Evolutionary conservation across 2,888 invertebrate species (phyloP).

Genomic region (Osmoderma eremita): DNA sequence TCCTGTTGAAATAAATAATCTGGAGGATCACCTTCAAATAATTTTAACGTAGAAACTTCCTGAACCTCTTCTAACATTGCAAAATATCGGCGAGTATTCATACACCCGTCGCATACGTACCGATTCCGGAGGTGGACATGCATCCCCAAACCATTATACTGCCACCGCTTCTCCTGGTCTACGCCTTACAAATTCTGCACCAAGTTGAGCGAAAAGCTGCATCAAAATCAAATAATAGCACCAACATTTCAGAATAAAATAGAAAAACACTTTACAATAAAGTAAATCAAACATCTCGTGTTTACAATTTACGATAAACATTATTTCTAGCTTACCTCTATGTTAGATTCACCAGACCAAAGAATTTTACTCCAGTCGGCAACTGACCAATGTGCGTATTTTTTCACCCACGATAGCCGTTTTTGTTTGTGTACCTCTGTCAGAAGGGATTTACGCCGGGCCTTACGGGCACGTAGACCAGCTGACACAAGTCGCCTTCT

Average conservation of each 20-base stretch:
- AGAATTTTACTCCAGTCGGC: too few species aligned
- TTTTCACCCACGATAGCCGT: too few species aligned
- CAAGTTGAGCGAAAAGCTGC: conserved; percentile 7
- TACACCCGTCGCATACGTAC: background rate
- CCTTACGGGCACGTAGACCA: too few species aligned
- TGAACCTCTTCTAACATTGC: background rate
- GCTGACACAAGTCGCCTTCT: too few species aligned
- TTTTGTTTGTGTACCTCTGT: too few species aligned
- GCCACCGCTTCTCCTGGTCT: background rate
- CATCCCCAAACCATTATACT: background rate
- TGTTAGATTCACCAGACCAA: too few species aligned
- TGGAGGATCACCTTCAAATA: background rate
- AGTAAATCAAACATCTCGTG: background rate
- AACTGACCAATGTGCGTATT: too few species aligned
- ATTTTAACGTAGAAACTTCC: conserved; percentile 3
- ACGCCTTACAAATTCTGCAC: conserved; percentile 2
- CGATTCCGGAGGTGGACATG: background rate
- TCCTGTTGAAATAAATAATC: conserved; percentile 1
- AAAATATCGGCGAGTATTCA: background rate
- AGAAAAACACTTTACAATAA: conserved; percentile 4
- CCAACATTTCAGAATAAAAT: conserved; percentile 5
- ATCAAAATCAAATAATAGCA: background rate
- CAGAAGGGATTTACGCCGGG: too few species aligned
- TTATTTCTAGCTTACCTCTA: too few species aligned
- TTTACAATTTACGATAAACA: background rate